Evolutionary conservation across 1,140 invertebrate genomes (phyloP), one percentile per base, ranked within the genome.

Genomic region (Kradibia gibbosae): DNA sequence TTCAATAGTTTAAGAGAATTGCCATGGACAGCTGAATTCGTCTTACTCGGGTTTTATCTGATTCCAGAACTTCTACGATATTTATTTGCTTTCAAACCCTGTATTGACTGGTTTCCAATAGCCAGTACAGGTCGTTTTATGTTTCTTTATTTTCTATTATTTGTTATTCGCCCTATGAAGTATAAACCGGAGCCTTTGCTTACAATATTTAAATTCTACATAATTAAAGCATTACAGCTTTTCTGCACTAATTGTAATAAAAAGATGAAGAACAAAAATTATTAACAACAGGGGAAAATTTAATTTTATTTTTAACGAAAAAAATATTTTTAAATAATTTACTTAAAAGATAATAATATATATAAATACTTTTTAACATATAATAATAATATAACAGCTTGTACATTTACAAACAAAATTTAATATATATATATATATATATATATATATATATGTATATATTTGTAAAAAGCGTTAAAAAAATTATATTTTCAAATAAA

Each of bases 1-100:
- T 87, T 88, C 83, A 87, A 89, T 88, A 88, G 86, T 90, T 89
- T 86, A 89, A 85, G 83, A 83, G 86, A 88, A 90, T 89, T 87
- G 85, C 87, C 82, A 75, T 81, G 76, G 87, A 88, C 86, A 84
- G 83, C 65, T 83, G 85, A 85, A 87, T 86, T 84, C 84, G 82
- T 87, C 85, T 86, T 86, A 77, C 55, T 82, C 78, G 65, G 78
- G 73, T 48, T 84, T 81, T 85, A 87, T 86, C 85, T 85, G 88
- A 89, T 90, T 89, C 85, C 81, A 80, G 48, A 80, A 74, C 86
- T 86, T 80, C 78, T 88, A 73, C 76, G 85, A 88, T 88, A 89
- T 89, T 88, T 88, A 89, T 89, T 89, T 83, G 84, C 83, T 79
- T 62, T 81, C 55, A 25, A 7, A 25, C n/a, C 20, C 42, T 65